phyloP scores from a whole-genome alignment of 1,140 invertebrate species.

The Laupala kohalensis region DNA sequence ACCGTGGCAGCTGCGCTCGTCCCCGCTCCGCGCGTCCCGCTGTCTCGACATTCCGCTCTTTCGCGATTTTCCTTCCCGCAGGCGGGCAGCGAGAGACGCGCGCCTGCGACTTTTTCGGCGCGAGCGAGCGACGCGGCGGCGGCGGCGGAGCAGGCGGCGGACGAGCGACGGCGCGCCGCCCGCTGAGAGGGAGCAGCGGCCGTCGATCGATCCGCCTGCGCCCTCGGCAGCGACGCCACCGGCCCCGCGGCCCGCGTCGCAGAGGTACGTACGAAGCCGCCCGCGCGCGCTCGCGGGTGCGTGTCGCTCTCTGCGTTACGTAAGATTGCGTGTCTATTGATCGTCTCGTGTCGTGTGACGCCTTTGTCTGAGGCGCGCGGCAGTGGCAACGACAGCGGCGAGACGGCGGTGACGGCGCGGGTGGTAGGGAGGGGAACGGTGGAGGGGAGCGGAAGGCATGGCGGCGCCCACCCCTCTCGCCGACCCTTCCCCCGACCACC shows the following conservation, averaged over 20 bases:
- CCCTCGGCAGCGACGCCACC: too few relatives aligned
- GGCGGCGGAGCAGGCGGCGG: too few relatives aligned
- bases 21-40: too few relatives aligned
- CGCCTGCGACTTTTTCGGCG: neutral
- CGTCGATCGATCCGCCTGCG: too few relatives aligned
- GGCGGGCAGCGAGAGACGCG: too few relatives aligned
- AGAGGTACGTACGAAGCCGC: neutral
- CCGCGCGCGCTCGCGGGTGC: neutral
- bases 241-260: too few relatives aligned
- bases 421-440: neutral
- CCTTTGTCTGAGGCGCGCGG: too few relatives aligned
- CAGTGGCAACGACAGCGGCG: neutral
- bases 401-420: too few relatives aligned
- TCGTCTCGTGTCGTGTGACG: neutral
- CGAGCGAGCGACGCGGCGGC: too few relatives aligned
- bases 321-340: neutral
- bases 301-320: neutral
- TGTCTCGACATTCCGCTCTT: neutral
- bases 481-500: slow-evolving; percentile 11
- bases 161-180: neutral
- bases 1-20: too few relatives aligned
- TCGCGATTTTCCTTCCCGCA: neutral
- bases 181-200: neutral
- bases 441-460: neutral
- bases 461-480: neutral